Evolutionary conservation across 1,140 invertebrate genomes (phyloP).

Genomic region (Microvelia longipes): DNA sequence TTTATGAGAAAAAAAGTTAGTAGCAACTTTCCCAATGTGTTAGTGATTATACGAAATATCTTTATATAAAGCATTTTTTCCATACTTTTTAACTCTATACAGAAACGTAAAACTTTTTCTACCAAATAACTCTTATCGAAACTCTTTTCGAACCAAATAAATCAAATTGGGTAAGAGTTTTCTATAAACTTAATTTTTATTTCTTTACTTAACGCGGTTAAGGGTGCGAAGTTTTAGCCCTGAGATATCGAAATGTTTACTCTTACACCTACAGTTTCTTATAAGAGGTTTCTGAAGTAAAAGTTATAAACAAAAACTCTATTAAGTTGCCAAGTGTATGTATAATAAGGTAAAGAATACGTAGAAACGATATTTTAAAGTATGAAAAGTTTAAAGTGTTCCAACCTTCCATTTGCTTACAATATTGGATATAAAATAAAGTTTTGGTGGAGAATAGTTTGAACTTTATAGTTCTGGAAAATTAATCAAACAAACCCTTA

Average conservation of each 20-base stretch:
- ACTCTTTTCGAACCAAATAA: not conserved
- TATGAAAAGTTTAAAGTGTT: too few species aligned
- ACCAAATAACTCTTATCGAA: not conserved
- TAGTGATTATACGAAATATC: too few species aligned
- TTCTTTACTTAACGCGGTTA: not conserved
- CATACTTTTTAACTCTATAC: not conserved
- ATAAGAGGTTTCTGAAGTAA: not conserved
- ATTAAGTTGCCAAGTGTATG: not conserved
- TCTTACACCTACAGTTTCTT: not conserved
- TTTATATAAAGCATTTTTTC: too few species aligned
- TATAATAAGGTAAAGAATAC: too few species aligned
- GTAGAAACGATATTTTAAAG: too few species aligned
- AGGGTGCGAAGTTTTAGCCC: not conserved
- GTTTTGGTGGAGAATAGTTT: too few species aligned
- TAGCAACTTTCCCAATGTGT: too few species aligned
- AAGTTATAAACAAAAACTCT: not conserved
- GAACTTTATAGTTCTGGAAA: too few species aligned
- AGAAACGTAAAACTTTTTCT: not conserved
- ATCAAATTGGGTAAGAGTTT: not conserved
- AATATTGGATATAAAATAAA: too few species aligned
- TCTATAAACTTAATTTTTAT: not conserved
- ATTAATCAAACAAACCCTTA: too few species aligned
- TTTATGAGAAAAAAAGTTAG: too few species aligned
- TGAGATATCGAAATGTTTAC: not conserved
- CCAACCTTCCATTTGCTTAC: too few species aligned